phyloP scores from a whole-genome alignment of 2,888 invertebrate species.

The Parnassius glacialis region DNA sequence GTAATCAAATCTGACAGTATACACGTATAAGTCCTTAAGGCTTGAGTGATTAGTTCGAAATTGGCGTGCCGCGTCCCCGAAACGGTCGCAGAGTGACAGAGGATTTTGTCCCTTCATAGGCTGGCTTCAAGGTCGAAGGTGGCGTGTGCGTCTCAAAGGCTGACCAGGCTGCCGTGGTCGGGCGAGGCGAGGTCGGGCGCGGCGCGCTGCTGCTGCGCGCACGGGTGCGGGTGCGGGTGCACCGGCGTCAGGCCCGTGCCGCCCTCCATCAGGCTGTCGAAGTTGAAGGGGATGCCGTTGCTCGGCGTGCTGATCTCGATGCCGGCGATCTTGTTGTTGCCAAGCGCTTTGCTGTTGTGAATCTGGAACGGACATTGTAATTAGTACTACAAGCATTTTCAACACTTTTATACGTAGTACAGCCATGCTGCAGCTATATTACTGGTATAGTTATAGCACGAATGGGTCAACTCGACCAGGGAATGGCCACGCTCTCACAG shows the following conservation, averaged over 20 bases:
- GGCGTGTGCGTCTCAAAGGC: constrained; percentile 83
- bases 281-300: constrained; percentile 92
- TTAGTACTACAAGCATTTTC: not conserved
- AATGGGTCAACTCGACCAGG: too few relatives aligned
- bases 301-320: constrained; percentile 94
- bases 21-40: too few relatives aligned
- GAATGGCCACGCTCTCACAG: too few relatives aligned
- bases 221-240: constrained; percentile 79
- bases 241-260: constrained; percentile 96
- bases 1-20: too few relatives aligned
- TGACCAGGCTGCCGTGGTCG: constrained; percentile 89
- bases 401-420: too few relatives aligned
- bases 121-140: constrained; percentile 30
- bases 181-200: constrained; percentile 87
- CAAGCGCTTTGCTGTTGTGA: constrained; percentile 70
- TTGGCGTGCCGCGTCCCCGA: not conserved
- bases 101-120: constrained; percentile 1
- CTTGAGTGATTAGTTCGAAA: not conserved
- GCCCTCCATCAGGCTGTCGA: constrained; percentile 95
- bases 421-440: too few relatives aligned
- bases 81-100: not conserved
- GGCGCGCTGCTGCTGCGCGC: constrained; percentile 88
- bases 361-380: constrained; percentile 49
- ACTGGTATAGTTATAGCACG: too few relatives aligned
- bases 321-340: constrained; percentile 85